These are phyloP conservation scores for Aphis gossypii DNA, from an alignment of 1,140 invertebrate genomes.

Conservation along the genomic window DNA sequence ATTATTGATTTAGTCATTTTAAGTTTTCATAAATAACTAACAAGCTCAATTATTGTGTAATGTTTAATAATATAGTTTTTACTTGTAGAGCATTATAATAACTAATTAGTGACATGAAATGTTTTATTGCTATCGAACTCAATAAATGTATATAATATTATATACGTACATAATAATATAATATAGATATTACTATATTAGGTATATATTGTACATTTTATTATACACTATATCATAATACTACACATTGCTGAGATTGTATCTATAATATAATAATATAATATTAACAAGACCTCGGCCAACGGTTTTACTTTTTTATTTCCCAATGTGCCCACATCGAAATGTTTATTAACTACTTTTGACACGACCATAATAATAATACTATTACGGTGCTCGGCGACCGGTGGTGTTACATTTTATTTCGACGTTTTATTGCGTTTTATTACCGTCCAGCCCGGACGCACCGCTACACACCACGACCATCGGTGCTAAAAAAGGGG, in stretches of 20 bases:
- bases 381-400: background rate
- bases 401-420: conserved; percentile 4
- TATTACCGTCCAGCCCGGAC: background rate
- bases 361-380: conserved; percentile 15
- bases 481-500: conserved; percentile 28
- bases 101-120: background rate
- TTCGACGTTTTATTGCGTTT: conserved; percentile 12
- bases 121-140: background rate
- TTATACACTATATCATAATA: background rate
- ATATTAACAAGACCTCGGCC: background rate
- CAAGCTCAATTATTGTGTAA: background rate
- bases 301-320: background rate
- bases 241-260: background rate
- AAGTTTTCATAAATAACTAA: background rate
- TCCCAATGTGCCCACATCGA: background rate
- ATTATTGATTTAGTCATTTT: too few relatives aligned
- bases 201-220: too few relatives aligned
- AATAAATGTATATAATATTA: background rate
- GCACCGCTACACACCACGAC: background rate
- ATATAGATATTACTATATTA: too few relatives aligned
- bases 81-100: background rate
- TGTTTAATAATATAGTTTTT: background rate
- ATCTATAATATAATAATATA: background rate
- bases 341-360: background rate
- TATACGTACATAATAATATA: too few relatives aligned